Percentiles rank a stretch among this genome's conserved stretches.
Conservation (phyloP, 1,140 invertebrate species). For the Magallana ariakensis region DNA sequence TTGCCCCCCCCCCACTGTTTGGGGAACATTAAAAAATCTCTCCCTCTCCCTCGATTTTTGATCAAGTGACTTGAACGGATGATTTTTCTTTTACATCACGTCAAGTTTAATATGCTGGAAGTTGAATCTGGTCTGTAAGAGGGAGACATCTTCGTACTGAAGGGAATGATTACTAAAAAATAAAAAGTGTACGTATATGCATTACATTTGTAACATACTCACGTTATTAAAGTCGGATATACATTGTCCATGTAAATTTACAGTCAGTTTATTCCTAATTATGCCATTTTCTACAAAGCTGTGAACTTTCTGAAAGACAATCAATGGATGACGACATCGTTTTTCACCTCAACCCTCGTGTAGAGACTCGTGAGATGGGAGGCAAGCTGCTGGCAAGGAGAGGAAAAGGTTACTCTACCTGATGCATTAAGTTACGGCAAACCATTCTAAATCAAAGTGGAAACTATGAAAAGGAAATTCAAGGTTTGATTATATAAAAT, state of each 20-base stretch:
- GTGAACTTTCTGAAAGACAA: slow-evolving; percentile 85
- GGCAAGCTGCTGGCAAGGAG: slow-evolving; percentile 83
- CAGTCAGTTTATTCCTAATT: too few relatives aligned
- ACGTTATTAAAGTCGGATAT: too few relatives aligned
- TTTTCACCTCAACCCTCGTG: slow-evolving; percentile 86
- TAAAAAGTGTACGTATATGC: not conserved
- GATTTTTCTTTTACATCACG: not conserved
- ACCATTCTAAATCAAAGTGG: slow-evolving; percentile 88
- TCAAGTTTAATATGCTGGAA: too few relatives aligned
- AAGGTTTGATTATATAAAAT: slow-evolving; percentile 85
- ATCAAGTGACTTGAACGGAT: too few relatives aligned
- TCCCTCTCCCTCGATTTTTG: too few relatives aligned
- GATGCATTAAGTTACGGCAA: slow-evolving; percentile 85
- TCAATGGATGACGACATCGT: slow-evolving; percentile 86
- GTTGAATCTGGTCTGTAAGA: not conserved
- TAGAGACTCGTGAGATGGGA: slow-evolving; percentile 80
- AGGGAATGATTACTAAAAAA: not conserved
- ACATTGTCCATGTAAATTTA: too few relatives aligned
- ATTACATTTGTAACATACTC: too few relatives aligned
- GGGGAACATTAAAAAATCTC: too few relatives aligned
- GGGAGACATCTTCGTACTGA: not conserved
- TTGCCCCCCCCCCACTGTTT: too few relatives aligned
- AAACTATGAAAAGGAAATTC: slow-evolving; percentile 85
- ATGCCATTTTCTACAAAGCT: too few relatives aligned
- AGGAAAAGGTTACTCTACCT: slow-evolving; percentile 87